These are phyloP conservation scores for Hetaerina americana DNA, from an alignment of 1,140 invertebrate genomes.

Conservation along the genomic window DNA sequence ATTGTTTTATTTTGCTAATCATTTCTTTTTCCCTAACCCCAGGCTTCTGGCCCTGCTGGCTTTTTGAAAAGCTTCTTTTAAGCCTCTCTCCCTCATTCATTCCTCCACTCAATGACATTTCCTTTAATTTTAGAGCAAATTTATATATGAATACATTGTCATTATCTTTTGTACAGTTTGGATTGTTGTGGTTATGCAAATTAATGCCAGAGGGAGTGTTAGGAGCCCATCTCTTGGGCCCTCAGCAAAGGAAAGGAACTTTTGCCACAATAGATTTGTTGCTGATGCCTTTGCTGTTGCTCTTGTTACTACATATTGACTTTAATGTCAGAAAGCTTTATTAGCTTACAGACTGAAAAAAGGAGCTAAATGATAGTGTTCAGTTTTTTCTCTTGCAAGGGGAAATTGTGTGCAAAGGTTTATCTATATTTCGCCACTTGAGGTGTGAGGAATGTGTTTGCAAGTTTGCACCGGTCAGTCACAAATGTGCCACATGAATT, in stretches of 20 bases:
- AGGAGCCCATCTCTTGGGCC: not conserved
- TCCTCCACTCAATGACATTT: not conserved
- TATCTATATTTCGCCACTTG: not conserved
- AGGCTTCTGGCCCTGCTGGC: slow-evolving; percentile 25
- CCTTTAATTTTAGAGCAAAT: not conserved
- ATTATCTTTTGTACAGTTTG: not conserved
- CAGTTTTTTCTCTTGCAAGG: not conserved
- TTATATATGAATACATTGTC: not conserved
- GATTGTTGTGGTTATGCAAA: not conserved
- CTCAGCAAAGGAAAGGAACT: not conserved
- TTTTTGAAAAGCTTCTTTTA: slow-evolving; percentile 32
- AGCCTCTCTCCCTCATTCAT: slow-evolving; percentile 3
- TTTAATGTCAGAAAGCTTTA: not conserved
- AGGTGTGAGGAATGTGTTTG: not conserved
- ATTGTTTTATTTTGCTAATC: slow-evolving; percentile 23
- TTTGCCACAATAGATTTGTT: not conserved
- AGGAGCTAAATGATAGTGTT: not conserved
- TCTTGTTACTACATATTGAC: not conserved
- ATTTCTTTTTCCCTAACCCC: too few relatives aligned
- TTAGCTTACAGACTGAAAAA: not conserved
- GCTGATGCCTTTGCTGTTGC: not conserved
- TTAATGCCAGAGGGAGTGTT: not conserved
- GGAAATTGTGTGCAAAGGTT: not conserved
- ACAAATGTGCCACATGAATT: not conserved
- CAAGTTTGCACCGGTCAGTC: not conserved